phyloP scores from a whole-genome alignment of 1,140 invertebrate genomes.

The Xylocopa sonorina region DNA sequence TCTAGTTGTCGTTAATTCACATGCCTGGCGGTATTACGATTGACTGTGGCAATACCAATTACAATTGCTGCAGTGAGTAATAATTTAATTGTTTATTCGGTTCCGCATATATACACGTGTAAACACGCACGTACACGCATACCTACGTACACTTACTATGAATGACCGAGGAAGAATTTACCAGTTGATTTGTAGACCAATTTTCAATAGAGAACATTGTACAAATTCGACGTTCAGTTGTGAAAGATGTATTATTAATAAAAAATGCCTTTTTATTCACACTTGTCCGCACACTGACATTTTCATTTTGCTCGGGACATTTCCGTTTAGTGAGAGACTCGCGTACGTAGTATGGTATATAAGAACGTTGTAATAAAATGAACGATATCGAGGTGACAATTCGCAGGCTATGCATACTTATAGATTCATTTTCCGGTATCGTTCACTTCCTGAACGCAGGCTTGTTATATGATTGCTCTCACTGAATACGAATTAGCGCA shows the following conservation, averaged over 20 bases:
- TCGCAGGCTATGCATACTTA: not conserved
- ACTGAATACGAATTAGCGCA: constrained; percentile 1
- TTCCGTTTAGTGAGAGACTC: too few species aligned
- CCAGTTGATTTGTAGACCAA: not conserved
- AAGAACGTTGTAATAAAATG: too few species aligned
- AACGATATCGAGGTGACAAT: not conserved
- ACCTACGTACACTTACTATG: too few species aligned
- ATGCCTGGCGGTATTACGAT: not conserved
- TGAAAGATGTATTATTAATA: too few species aligned
- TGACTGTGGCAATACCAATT: not conserved
- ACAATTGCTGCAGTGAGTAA: not conserved
- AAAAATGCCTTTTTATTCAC: too few species aligned
- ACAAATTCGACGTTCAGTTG: too few species aligned
- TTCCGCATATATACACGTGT: not conserved
- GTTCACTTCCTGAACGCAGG: not conserved
- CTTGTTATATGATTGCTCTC: not conserved
- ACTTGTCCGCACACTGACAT: too few species aligned
- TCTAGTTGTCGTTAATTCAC: not conserved
- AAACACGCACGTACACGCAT: not conserved
- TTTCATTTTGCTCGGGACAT: too few species aligned
- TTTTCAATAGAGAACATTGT: not conserved
- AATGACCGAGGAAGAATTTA: not conserved
- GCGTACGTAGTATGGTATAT: too few species aligned
- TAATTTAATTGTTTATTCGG: not conserved
- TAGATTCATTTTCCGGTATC: not conserved